A percentile compares a stretch with the other conserved stretches of the same genome.
These are phyloP conservation scores for Chrysochloris asiatica DNA, from an alignment of 2,113 vertebrate species.

Conservation along the genomic window DNA sequence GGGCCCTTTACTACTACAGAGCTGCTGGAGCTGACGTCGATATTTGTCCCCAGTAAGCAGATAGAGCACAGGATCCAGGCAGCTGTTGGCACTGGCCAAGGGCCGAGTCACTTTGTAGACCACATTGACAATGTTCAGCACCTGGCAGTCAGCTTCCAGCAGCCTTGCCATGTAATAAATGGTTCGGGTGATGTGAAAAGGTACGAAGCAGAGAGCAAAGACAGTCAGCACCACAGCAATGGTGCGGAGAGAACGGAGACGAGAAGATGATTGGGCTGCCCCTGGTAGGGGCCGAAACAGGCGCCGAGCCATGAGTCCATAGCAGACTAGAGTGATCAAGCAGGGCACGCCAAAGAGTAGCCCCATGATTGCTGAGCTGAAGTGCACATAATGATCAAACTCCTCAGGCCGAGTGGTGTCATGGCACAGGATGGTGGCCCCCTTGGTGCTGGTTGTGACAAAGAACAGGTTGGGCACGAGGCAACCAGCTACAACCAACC, in stretches of 20 bases:
- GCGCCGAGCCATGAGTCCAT: conserved; percentile 90
- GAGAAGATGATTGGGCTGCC: conserved; percentile 78
- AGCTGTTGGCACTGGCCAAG: conserved; percentile 95
- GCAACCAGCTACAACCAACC: conserved; percentile 87
- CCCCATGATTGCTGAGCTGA: conserved; percentile 91
- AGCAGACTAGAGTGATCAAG: conserved; percentile 91
- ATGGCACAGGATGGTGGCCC: conserved; percentile 91
- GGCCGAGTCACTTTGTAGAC: conserved; percentile 95
- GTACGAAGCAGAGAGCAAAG: conserved; percentile 93
- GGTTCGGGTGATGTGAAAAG: conserved; percentile 95
- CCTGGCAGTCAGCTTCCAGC: conserved; percentile 85
- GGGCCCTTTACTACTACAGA: conserved; percentile 52
- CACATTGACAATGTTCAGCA: conserved; percentile 92
- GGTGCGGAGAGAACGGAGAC: conserved; percentile 89
- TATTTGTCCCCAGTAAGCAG: conserved; percentile 93
- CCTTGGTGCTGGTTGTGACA: conserved; percentile 89
- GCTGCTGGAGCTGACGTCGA: conserved; percentile 83
- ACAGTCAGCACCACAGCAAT: conserved; percentile 90
- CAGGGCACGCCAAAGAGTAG: conserved; percentile 93
- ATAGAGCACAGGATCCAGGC: conserved; percentile 95
- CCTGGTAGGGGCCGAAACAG: conserved; percentile 84
- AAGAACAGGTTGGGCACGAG: conserved; percentile 94
- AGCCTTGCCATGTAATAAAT: conserved; percentile 92
- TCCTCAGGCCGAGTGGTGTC: conserved; percentile 91
- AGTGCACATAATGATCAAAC: conserved; percentile 90